Evolutionary conservation across 2,797 vertebrate species (phyloP).

Genomic region (Mastacembelus armatus): DNA sequence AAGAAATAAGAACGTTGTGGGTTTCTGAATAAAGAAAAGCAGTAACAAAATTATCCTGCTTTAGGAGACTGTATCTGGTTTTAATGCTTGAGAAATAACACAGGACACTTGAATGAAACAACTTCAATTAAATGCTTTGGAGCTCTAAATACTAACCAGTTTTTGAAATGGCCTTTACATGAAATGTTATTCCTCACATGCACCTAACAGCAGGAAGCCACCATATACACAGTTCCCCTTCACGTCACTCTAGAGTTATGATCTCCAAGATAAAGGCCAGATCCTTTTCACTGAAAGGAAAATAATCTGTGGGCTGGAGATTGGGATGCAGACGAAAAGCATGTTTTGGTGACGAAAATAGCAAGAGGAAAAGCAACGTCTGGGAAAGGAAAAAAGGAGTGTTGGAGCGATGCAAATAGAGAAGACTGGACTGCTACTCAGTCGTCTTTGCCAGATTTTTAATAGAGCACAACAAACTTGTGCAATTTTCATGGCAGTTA

Average conservation of each 20-base stretch:
- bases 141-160: slow-evolving; percentile 56
- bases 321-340: slow-evolving; percentile 68
- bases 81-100: slow-evolving; percentile 57
- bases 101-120: slow-evolving; percentile 53
- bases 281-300: slow-evolving; percentile 72
- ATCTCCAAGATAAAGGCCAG: slow-evolving; percentile 75
- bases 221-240: slow-evolving; percentile 66
- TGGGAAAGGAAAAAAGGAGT: slow-evolving; percentile 63
- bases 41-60: slow-evolving; percentile 28
- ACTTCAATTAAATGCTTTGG: slow-evolving; percentile 45
- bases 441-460: slow-evolving; percentile 63
- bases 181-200: slow-evolving; percentile 71
- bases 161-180: slow-evolving; percentile 76
- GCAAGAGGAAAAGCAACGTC: slow-evolving; percentile 71
- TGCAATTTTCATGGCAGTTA: slow-evolving; percentile 75
- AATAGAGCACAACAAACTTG: slow-evolving; percentile 75
- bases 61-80: slow-evolving; percentile 40
- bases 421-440: slow-evolving; percentile 62
- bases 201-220: slow-evolving; percentile 77
- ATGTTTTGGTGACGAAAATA: slow-evolving; percentile 77
- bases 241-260: slow-evolving; percentile 72
- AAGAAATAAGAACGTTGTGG: slow-evolving; percentile 33
- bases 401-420: slow-evolving; percentile 63
- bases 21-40: slow-evolving; percentile 39
- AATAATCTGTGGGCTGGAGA: slow-evolving; percentile 71